Conservation (phyloP, 2,888 invertebrate genomes). For the Ormyrus labotus region DNA sequence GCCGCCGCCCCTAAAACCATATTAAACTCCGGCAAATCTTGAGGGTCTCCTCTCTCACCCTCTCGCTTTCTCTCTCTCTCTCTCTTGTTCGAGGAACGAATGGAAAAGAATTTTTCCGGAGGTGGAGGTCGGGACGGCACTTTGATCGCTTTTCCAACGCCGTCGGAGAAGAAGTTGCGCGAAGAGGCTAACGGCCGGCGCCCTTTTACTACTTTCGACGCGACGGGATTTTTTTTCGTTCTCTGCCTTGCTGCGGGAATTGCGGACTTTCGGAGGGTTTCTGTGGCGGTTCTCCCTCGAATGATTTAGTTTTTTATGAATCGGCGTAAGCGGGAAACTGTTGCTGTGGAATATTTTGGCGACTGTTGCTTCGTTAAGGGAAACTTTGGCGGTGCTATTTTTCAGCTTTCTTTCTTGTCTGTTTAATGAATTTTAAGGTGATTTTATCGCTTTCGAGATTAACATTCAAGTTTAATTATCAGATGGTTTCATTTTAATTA, state of each 20-base stretch:
- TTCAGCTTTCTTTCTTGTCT: too few species aligned
- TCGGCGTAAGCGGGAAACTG: neutral
- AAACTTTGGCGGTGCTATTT: too few species aligned
- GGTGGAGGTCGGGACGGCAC: constrained; percentile 64
- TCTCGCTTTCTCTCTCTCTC: constrained; percentile 26
- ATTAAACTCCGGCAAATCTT: constrained; percentile 76
- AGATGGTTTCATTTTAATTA: too few species aligned
- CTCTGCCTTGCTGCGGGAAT: neutral
- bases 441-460: too few species aligned
- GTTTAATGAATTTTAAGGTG: too few species aligned
- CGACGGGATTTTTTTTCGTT: constrained; percentile 13
- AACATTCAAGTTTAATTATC: too few species aligned
- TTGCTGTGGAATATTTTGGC: neutral
- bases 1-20: constrained; percentile 74
- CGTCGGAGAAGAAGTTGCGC: constrained; percentile 21
- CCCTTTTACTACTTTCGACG: constrained; percentile 36
- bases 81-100: constrained; percentile 37
- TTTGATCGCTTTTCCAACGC: constrained; percentile 70
- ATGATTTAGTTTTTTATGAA: neutral
- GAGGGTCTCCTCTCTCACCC: constrained; percentile 63
- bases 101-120: constrained; percentile 60
- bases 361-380: too few species aligned
- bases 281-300: neutral
- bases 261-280: neutral
- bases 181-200: neutral